Conservation (phyloP, 1,140 invertebrate genomes). For the Drosophila repletoides region DNA sequence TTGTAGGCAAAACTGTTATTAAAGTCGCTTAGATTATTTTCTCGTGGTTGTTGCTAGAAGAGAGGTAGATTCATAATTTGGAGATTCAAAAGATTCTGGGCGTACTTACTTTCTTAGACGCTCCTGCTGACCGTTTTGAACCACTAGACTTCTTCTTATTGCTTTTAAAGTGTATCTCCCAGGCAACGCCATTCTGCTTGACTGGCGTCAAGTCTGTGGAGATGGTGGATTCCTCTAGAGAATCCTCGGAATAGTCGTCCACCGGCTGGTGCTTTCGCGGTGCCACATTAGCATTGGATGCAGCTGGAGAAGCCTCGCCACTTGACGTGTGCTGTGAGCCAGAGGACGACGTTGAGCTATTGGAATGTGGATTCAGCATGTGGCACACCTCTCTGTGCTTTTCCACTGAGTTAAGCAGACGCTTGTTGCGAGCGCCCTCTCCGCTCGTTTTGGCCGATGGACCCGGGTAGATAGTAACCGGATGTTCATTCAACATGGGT, state of each 20-base stretch:
- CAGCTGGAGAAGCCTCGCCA: slow-evolving; percentile 58
- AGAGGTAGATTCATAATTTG: not conserved
- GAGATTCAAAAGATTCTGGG: not conserved
- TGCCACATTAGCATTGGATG: slow-evolving; percentile 55
- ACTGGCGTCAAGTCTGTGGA: slow-evolving; percentile 84
- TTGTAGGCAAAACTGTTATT: slow-evolving; percentile 58
- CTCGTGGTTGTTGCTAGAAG: slow-evolving; percentile 15
- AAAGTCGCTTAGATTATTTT: slow-evolving; percentile 44
- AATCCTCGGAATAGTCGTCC: slow-evolving; percentile 90
- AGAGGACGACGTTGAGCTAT: slow-evolving; percentile 55
- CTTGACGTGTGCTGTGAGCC: slow-evolving; percentile 58
- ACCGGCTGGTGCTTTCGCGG: slow-evolving; percentile 21
- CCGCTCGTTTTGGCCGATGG: slow-evolving; percentile 53
- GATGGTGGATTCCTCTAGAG: slow-evolving; percentile 87
- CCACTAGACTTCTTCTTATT: slow-evolving; percentile 53
- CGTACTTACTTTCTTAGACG: slow-evolving; percentile 44
- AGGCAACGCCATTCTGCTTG: slow-evolving; percentile 90
- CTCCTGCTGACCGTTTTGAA: slow-evolving; percentile 29
- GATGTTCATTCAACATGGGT: slow-evolving; percentile 84
- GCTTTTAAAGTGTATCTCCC: slow-evolving; percentile 88
- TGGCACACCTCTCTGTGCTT: slow-evolving; percentile 90
- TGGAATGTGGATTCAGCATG: slow-evolving; percentile 73
- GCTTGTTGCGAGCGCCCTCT: slow-evolving; percentile 76
- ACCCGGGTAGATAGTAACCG: slow-evolving; percentile 85
- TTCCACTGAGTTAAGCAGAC: slow-evolving; percentile 88